Evolutionary conservation across 2,113 vertebrate species (phyloP), one percentile per base, ranked within the genome.

Genomic region (Chloropsis hardwickii): DNA sequence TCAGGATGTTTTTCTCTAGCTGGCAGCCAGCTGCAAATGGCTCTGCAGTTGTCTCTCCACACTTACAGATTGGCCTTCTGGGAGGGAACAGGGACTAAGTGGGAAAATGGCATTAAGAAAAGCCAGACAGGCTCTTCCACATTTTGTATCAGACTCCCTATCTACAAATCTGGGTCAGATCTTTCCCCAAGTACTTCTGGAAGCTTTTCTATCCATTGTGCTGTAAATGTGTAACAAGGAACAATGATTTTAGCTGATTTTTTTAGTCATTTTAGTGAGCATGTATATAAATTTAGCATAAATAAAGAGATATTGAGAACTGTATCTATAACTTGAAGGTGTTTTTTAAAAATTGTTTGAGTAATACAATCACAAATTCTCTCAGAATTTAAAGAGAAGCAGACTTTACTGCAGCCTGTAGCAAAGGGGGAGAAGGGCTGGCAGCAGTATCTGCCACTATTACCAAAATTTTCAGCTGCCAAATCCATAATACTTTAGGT

Each of bases 51-150:
- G 53, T 83, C 48, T 84, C 40, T 67, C 40, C 77, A 42, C 21
- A 60, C 60, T 97, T 95, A 91, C 53, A 95, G 77, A 94, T 82
- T 50, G 57, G 76, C 82, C 81, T 94, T 93, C 48, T 50, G 96
- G 92, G 95, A 96, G 51, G 56, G 60, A 96, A 56, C 21, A 88
- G 42, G 93, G 56, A 88, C 37, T 47, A 47, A 85, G 48, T 69
- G 78, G 71, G 80, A 90, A 90, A 67, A 84, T 66, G 58, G 65
- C 67, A 95, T 96, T 95, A 95, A 96, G 95, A 87, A 97, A 96
- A 97, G 45, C 78, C 21, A 81, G 89, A 94, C 87, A 97, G 91
- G 78, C 73, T 94, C 92, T 88, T 73, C 90, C 88, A 88, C 76
- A 72, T 86, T 78, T 94, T 86, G 14, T 58, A 66, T 82, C 72